Evolutionary conservation across 2,888 invertebrate genomes (phyloP).

Genomic region (Choreutis nemorana): DNA sequence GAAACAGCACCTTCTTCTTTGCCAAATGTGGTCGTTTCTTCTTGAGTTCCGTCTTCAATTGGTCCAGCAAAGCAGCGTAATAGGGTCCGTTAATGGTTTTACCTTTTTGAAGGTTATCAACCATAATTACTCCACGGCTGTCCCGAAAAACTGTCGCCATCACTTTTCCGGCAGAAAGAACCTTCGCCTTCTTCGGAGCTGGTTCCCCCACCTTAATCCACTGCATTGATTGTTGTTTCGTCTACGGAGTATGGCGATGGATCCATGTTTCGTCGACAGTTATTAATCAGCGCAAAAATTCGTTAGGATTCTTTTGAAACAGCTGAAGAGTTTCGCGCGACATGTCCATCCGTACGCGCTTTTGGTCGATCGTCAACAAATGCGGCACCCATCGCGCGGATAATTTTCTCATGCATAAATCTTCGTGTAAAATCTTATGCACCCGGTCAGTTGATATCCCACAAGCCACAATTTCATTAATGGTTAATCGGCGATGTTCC

Average conservation of each 20-base stretch:
- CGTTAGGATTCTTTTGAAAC: conserved; percentile 19
- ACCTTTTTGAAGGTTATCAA: conserved; percentile 12
- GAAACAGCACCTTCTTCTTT: conserved; percentile 9
- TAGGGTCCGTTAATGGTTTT: conserved; percentile 8
- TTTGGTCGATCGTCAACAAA: conserved; percentile 20
- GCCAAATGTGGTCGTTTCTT: conserved; percentile 8
- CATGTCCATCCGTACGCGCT: conserved; percentile 18
- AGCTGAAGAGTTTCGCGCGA: conserved; percentile 18
- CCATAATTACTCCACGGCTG: conserved; percentile 6
- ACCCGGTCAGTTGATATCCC: conserved; percentile 16
- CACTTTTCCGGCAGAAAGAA: conserved; percentile 8
- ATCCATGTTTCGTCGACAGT: conserved; percentile 30
- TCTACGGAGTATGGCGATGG: conserved; percentile 21
- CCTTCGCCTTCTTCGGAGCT: conserved; percentile 6
- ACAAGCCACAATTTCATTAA: conserved; percentile 19
- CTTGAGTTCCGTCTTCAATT: conserved; percentile 5
- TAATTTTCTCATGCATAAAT: conserved; percentile 21
- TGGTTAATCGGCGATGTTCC: conserved; percentile 19
- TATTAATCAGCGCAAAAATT: conserved; percentile 22
- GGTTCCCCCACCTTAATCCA: conserved; percentile 5
- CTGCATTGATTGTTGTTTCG: conserved; percentile 14
- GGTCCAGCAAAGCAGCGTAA: conserved; percentile 5
- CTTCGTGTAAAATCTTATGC: conserved; percentile 16
- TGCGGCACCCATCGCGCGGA: conserved; percentile 23
- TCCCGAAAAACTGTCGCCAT: conserved; percentile 12